Evolutionary conservation across 2,113 vertebrate species (phyloP).

Genomic region (Colinus virginianus): DNA sequence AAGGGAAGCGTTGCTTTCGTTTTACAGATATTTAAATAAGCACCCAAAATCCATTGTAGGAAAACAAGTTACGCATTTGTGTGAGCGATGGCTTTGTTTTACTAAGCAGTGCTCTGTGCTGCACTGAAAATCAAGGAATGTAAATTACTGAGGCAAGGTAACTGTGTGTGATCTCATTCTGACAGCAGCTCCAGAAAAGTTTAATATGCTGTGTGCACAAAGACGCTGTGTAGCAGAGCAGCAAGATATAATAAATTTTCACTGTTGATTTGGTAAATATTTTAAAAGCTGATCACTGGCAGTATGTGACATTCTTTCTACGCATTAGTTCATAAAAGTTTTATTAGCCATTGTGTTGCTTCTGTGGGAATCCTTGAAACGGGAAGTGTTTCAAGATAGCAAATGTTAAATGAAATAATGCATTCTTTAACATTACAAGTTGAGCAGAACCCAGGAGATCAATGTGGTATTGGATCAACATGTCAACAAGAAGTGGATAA

Average conservation of each 20-base stretch:
- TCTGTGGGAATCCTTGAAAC: conserved; percentile 55
- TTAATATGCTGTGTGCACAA: background rate
- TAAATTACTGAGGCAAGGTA: background rate
- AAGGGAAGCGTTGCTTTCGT: background rate
- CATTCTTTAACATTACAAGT: conserved; percentile 50
- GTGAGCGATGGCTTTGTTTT: background rate
- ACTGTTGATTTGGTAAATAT: conserved; percentile 59
- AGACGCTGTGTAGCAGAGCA: background rate
- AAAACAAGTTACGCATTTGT: background rate
- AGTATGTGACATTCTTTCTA: conserved; percentile 40
- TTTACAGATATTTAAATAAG: conserved; percentile 8
- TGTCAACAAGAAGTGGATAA: background rate
- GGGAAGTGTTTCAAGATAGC: conserved; percentile 51
- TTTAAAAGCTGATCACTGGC: conserved; percentile 57
- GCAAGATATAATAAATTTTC: conserved; percentile 28
- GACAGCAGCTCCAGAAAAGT: conserved; percentile 8
- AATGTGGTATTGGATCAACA: background rate
- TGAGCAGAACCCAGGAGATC: background rate
- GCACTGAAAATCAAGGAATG: background rate
- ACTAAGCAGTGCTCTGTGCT: background rate
- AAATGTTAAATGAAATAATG: conserved; percentile 51
- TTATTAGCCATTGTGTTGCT: conserved; percentile 64
- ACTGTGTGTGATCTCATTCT: background rate
- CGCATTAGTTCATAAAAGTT: conserved; percentile 64
- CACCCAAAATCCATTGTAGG: background rate